Evolutionary conservation across 2,113 vertebrate species (phyloP), one percentile per base, ranked within the genome.

Genomic region (Bettongia penicillata): DNA sequence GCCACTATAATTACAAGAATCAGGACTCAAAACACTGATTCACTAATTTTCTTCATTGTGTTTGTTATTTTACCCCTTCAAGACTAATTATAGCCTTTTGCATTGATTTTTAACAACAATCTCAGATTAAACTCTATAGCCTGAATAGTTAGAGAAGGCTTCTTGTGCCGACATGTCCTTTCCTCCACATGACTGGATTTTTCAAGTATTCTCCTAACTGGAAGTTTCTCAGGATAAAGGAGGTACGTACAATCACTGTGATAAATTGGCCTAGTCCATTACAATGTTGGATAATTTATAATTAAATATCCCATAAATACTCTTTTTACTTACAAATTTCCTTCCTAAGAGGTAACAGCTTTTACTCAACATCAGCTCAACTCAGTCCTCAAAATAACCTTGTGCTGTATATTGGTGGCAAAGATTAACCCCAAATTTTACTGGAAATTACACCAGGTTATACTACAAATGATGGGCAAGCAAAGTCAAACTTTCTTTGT

Each of bases 1-100:
- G 84, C 91, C 84, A 92, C 93, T 95, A 7, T 94, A 92, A 97
- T 94, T 97, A 96, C 28, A 55, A 96, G 93, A 95, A 91, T 91
- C 43, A 94, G 89, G 91, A 96, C 96, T 95, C 95, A 94, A 97
- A 97, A 97, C 47, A 91, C 23, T 0, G 10, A 91, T 94, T 97
- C 52, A 91, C 95, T 96, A 84, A 53, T 84, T 95, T 96, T 95
- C 92, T 48, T 37, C 53, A 48, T 50, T 51, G 51, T 89, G 47
- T 94, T 96, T 92, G 55, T 95, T 95, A 95, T 95, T 95, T 96
- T 93, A 95, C 28, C 47, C 51, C 57, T 91, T 91, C 28, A 90
- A 92, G 49, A 95, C 92, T 94, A 94, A 95, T 95, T 96, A 95
- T 50, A 96, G 48, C 47, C 84, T 51, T 94, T 96, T 89, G 57